These are phyloP conservation scores for Eueides isabella DNA, from an alignment of 1,140 invertebrate species.

Conservation along the genomic window DNA sequence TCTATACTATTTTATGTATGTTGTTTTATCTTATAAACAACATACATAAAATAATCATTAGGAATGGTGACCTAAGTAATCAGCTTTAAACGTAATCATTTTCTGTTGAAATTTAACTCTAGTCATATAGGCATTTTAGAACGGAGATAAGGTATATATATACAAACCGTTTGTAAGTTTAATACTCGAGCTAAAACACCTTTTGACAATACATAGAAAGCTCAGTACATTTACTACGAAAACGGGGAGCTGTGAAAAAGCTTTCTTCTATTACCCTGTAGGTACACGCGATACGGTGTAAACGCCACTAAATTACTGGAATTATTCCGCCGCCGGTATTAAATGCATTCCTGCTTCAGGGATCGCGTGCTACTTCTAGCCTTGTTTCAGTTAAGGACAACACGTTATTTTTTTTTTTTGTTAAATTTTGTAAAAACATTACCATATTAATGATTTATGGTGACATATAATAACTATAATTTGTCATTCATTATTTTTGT, in stretches of 20 bases:
- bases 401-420: constrained; percentile 31
- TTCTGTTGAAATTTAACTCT: too few species aligned
- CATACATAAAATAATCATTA: too few species aligned
- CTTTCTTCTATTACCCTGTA: constrained; percentile 59
- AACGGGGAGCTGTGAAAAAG: constrained; percentile 48
- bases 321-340: constrained; percentile 71
- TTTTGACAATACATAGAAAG: constrained; percentile 12
- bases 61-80: too few species aligned
- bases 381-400: constrained; percentile 43
- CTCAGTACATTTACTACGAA: constrained; percentile 12
- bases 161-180: neutral
- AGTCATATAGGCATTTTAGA: too few species aligned
- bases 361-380: constrained; percentile 64
- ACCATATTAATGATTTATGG: neutral
- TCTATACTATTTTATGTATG: too few species aligned
- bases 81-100: too few species aligned
- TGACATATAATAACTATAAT: neutral
- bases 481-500: too few species aligned
- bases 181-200: neutral
- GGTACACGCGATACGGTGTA: constrained; percentile 64
- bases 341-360: constrained; percentile 72
- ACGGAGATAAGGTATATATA: neutral
- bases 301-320: constrained; percentile 67
- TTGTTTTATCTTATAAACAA: too few species aligned
- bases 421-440: constrained; percentile 1